phyloP scores from a whole-genome alignment of 2,113 vertebrate genomes.

The Eulemur rufifrons region DNA sequence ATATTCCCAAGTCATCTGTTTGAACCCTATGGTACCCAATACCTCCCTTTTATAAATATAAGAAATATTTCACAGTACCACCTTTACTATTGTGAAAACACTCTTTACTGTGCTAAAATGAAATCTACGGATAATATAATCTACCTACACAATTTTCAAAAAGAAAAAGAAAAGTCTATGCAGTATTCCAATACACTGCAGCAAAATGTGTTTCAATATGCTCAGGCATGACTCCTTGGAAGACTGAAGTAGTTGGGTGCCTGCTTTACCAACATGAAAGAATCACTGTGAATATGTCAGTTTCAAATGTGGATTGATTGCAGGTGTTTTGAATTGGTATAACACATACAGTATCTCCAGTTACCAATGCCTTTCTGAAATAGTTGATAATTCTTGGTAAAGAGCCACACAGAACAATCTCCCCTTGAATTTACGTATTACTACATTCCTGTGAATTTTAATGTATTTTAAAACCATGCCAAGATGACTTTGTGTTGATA shows the following conservation, averaged over 20 bases:
- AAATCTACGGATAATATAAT: conserved; percentile 8
- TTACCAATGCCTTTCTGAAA: neutral
- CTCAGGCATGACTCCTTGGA: neutral
- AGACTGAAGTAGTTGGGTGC: neutral
- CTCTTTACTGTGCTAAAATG: neutral
- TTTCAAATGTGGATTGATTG: neutral
- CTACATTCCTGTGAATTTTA: neutral
- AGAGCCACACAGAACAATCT: neutral
- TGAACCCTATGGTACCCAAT: neutral
- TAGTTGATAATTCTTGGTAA: neutral
- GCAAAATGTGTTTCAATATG: neutral
- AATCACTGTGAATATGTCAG: neutral
- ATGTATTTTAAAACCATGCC: neutral
- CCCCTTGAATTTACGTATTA: neutral
- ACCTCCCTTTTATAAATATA: neutral
- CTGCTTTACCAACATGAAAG: neutral
- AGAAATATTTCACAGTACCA: neutral
- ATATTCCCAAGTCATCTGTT: neutral
- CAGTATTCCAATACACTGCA: neutral
- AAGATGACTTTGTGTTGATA: neutral
- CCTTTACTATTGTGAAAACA: neutral
- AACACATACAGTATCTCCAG: neutral
- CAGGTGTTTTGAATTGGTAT: neutral
- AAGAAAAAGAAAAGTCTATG: neutral
- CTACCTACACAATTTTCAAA: neutral